Base-by-base conservation (phyloP, 1,140 invertebrate species). In the Atopsyche davidsoni region DNA sequence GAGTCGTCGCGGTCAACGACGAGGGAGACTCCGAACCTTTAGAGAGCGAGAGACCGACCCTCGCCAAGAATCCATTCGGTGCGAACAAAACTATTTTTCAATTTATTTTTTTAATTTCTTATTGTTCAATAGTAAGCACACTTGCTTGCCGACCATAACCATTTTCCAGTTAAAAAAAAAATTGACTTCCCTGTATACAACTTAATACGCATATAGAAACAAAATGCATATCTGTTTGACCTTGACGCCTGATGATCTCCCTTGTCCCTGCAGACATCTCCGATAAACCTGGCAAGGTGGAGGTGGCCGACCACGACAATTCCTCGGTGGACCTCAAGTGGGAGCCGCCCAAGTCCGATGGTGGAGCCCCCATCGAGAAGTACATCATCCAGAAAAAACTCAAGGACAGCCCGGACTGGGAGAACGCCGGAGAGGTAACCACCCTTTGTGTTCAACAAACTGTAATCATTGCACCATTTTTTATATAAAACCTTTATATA, bases 11-110 rank as follows among this genome's bases (percentile, higher is more conserved):
- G 38, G 83, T 94, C 43, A 99, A 98, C 65, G 87, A 91, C 55
- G 92, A 98, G 72, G 96, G 96, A 23, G 90, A 95, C 60, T 96
- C 93, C 4, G 93, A 97, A 57, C 94, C 93, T 4, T 72, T 99
- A 19, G 84, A 85, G 34, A 87, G 92, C 23, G 83, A 90, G 21
- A 81, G 81, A 19, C 80, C 86, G 17, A 87, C 87, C 24, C 72
- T 94, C 13, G 96, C 96, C 46, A 98, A 96, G 73, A 96, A 99
- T 85, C 95, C 96, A 38, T 99, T 84, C 67, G 93, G 92, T 89
- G 77, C 79, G 75, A 40, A 28, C 24, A 28, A 28, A 28, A 6
- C 24, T 28, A 28, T 28, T 6, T 6, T n/a, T 28, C 24, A n/a
- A 28, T n/a, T n/a, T 28, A 28, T 6, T 28, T n/a, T n/a, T n/a